Percentiles rank a stretch among this genome's conserved stretches.
phyloP scores from a whole-genome alignment of 2,888 invertebrate species.

The Parasteatoda lunata region DNA sequence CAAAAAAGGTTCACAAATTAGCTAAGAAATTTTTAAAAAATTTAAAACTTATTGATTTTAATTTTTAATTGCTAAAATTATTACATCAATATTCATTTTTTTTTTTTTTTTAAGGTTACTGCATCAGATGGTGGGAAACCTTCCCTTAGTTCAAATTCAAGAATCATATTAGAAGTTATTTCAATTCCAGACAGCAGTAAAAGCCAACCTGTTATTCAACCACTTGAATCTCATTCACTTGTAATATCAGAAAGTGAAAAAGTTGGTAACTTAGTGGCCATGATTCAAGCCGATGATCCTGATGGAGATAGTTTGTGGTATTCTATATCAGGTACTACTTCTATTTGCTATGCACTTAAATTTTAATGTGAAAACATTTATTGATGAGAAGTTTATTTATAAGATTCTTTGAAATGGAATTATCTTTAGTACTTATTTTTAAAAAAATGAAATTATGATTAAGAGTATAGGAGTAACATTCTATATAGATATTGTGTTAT shows the following conservation, averaged over 20 bases:
- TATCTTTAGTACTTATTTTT: too few species aligned
- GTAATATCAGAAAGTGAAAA: conserved; percentile 79
- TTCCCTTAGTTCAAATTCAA: conserved; percentile 83
- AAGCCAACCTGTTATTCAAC: conserved; percentile 78
- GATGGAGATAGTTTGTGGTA: conserved; percentile 93
- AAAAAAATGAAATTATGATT: too few species aligned
- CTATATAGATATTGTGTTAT: too few species aligned
- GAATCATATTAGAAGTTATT: conserved; percentile 82
- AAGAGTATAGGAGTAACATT: too few species aligned
- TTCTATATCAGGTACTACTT: conserved; percentile 81
- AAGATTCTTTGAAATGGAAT: too few species aligned
- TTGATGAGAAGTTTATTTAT: too few species aligned
- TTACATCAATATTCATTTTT: too few species aligned
- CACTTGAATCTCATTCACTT: conserved; percentile 50
- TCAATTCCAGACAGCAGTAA: conserved; percentile 74
- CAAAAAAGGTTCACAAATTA: too few species aligned
- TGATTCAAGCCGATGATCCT: conserved; percentile 88
- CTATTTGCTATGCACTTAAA: background rate
- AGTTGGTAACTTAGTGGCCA: conserved; percentile 88
- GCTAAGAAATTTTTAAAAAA: too few species aligned
- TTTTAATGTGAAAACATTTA: too few species aligned
- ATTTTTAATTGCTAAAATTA: too few species aligned
- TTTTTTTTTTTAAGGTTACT: conserved; percentile 79
- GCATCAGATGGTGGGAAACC: conserved; percentile 88
- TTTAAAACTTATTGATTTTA: too few species aligned